Evolutionary conservation across 2,797 vertebrate genomes (phyloP), one percentile per base, ranked within the genome.

Genomic region (Lagocephalus sceleratus): DNA sequence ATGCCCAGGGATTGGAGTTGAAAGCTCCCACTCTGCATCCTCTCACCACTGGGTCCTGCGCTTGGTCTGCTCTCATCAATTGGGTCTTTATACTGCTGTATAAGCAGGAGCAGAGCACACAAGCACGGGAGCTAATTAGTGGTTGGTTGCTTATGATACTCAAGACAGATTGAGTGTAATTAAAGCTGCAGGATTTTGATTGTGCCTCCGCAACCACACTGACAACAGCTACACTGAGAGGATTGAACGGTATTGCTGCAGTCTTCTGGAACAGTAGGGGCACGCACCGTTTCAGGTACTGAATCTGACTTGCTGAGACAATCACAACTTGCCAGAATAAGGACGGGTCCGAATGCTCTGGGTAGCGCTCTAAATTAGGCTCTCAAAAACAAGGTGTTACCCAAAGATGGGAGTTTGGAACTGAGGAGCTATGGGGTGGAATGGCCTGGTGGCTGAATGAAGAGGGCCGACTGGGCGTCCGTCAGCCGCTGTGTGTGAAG

Each of bases 111-210:
- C 73, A 64, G 56, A 77, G 71, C 60, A 69, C 60, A 73, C 14
- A 54, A 71, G 63, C 58, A 60, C 73, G 75, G 46, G 60, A 73
- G 64, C 71, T 86, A 85, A 86, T 87, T 85, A 83, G 75, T 47
- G 47, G 20, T 40, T 52, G 74, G 63, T 71, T 80, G 67, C 72
- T 79, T 79, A 75, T 71, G 68, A 83, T 77, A 75, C 78, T 83
- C 72, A 57, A 71, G 64, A 79, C 67, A 49, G 63, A 57, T 47
- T 25, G 59, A 60, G 59, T 68, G 68, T 85, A 85, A 85, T 86
- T 83, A 83, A 78, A 78, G 66, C 68, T 15, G 22, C 20, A 0
- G 61, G 62, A 60, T 76, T 83, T 76, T 82, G 60, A 83, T 72
- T 79, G 65, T 38, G 59, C 64, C 49, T 78, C 57, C 57, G 59